Evolutionary conservation across 53 echinoderm and acorn worm species (phyloP), one percentile per base, ranked within the genome.

Genomic region (Crossaster papposus): DNA sequence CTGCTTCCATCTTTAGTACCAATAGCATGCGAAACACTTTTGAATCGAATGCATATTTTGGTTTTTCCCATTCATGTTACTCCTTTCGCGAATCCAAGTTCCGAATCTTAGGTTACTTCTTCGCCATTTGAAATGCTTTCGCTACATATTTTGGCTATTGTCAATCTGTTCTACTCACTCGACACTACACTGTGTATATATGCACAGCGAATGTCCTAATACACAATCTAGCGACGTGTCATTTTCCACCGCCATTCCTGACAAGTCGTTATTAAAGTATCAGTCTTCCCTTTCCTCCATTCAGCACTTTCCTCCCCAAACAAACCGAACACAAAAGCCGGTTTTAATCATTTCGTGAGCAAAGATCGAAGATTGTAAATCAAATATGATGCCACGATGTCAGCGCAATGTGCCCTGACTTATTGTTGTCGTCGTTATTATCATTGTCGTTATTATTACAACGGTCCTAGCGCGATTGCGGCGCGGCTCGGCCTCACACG

Each of bases 251-350:
- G 11, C 11, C 68, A 68, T 33, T 4, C 51, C 44, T 50, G 78
- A 78, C 78, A 68, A n/a, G 65, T 36, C 82, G 65, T 82, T 82
- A 82, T 82, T 82, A 82, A 70, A 65, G 82, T 82, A 82, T 82
- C 82, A 24, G 18, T 50, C 68, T 82, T 24, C n/a, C n/a, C n/a
- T n/a, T n/a, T n/a, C 23, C 35, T 5, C 34, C 31, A 11, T 29
- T 13, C 35, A 36, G 35, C 64, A 13, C 23, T 23, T 10, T 68
- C 17, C 17, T 17, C 58, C 58, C 58, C 68, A 68, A 10, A 68
- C 12, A 65, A 22, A 37, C 26, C 12, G 79, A n/a, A 22, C 17
- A 68, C 44, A 82, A 36, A 68, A 82, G 36, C 64, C 37, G 64
- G 68, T 64, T 82, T 82, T 82, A 82, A 82, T 82, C 82, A 50